phyloP scores from a whole-genome alignment of 2,888 invertebrate species.

The Rotaria socialis region DNA sequence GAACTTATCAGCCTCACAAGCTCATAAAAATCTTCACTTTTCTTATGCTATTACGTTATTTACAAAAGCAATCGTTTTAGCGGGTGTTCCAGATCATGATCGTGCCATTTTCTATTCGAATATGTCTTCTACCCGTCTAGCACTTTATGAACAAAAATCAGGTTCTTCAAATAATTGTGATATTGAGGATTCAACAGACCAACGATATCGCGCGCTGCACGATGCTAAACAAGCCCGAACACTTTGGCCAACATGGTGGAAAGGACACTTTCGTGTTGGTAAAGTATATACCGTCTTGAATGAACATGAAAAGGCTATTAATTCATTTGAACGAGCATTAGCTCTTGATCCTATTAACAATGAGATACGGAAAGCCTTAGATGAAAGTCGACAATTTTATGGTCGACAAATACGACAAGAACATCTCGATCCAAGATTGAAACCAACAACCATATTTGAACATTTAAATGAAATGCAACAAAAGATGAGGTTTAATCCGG shows the following conservation, averaged over 20 bases:
- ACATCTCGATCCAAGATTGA: not conserved
- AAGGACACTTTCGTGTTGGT: not conserved
- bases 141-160: not conserved
- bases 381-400: not conserved
- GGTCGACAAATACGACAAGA: slow-evolving; percentile 10
- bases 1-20: too few relatives aligned
- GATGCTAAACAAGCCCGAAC: not conserved
- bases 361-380: slow-evolving; percentile 28
- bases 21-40: too few relatives aligned
- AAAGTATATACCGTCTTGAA: not conserved
- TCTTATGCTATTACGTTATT: too few relatives aligned
- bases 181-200: not conserved
- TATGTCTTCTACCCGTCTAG: not conserved
- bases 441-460: not conserved
- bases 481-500: not conserved
- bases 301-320: not conserved
- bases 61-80: too few relatives aligned
- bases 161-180: not conserved
- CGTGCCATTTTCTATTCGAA: too few relatives aligned
- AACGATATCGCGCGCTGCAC: not conserved
- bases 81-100: too few relatives aligned
- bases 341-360: not conserved
- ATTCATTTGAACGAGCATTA: slow-evolving; percentile 32
- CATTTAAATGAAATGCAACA: not conserved
- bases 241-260: not conserved